A percentile compares a stretch with the other conserved stretches of the same genome.
These are phyloP conservation scores for Corvus hawaiiensis DNA, from an alignment of 2,113 vertebrate genomes.

Conservation along the genomic window DNA sequence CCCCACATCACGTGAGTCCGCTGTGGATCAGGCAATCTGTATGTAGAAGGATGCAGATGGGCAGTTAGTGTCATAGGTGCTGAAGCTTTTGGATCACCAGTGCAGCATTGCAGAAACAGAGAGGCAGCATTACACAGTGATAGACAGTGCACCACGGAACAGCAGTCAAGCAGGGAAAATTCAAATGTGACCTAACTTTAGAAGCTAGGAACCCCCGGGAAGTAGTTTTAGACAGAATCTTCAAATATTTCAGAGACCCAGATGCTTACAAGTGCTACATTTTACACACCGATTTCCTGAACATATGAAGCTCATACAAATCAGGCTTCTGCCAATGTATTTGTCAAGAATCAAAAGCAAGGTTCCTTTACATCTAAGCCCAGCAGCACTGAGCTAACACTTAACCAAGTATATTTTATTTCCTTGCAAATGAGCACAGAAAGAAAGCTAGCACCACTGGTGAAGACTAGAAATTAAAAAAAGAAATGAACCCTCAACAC, in stretches of 20 bases:
- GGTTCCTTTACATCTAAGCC: background rate
- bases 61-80: conserved; percentile 52
- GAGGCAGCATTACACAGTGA: background rate
- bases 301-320: background rate
- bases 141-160: background rate
- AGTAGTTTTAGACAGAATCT: background rate
- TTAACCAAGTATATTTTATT: background rate
- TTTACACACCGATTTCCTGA: background rate
- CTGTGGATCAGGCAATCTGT: conserved; percentile 92
- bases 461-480: background rate
- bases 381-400: background rate
- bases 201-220: background rate
- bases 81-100: conserved; percentile 31
- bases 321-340: background rate
- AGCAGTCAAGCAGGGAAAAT: background rate
- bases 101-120: conserved; percentile 39
- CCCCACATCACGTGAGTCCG: conserved; percentile 96
- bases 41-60: conserved; percentile 55
- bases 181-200: background rate
- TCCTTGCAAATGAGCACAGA: background rate
- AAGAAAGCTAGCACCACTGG: background rate
- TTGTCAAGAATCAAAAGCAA: background rate
- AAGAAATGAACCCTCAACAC: background rate
- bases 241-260: background rate
- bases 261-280: background rate